Base-by-base conservation (phyloP, 2,113 vertebrate species). In the Leucosticte australis region DNA sequence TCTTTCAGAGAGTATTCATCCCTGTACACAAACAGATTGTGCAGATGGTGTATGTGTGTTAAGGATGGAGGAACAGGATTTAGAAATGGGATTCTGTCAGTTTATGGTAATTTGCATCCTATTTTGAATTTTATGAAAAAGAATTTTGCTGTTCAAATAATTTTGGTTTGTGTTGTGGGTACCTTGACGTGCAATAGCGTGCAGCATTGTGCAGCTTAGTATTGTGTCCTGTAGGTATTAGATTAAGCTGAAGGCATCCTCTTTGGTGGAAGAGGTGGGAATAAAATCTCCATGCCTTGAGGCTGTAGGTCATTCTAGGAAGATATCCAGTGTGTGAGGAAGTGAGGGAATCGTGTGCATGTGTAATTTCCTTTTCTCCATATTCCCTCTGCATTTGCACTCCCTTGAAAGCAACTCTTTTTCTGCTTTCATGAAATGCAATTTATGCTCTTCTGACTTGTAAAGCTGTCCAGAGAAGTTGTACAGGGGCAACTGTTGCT, bases 341-440 rank as follows among this genome's bases (percentile, higher is more conserved):
- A 95, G 28, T 33, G 11, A 44, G 55, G 50, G 28, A 28, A 23
- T 60, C 0, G 1, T 7, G 7, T 83, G 78, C 35, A 4, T 76
- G 30, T 62, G 18, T 47, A 9, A n/a, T 37, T 71, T 41, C 28
- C 23, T 63, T n/a, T 78, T 76, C 42, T 49, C 52, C 9, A 1
- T 41, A 5, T 33, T 67, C 26, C 28, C 20, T 77, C 47, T 91
- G 46, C 62, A 44, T 30, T 92, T 89, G 60, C 27, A 9, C 28
- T 80, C 74, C 62, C 41, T 79, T 35, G 56, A 70, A 59, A 85
- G 14, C n/a, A 65, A 30, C 18, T 75, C 24, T 49, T 37, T 55
- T 79, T 68, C 81, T 92, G 90, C 79, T 92, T 94, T 83, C 56
- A 49, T 63, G 11, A 80, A 93, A 89, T 79, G 50, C 30, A n/a